Conservation (phyloP, 1,140 invertebrate genomes). For the Pectinophora gossypiella region DNA sequence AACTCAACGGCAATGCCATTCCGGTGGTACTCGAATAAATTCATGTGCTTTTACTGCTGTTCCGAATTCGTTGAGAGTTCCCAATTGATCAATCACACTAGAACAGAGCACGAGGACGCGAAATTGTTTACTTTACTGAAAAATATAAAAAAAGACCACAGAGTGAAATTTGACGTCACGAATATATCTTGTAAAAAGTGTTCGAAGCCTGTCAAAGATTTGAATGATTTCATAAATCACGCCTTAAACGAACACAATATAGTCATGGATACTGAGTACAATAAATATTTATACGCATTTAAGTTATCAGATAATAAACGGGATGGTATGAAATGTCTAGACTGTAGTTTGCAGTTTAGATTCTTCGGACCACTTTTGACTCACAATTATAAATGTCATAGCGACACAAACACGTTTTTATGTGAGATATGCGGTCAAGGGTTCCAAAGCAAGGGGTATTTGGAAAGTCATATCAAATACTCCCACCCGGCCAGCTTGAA, state of each 20-base stretch:
- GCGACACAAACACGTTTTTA: constrained; percentile 11
- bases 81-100: constrained; percentile 22
- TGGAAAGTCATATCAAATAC: constrained; percentile 20
- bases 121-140: constrained; percentile 14
- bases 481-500: constrained; percentile 6
- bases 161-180: constrained; percentile 24
- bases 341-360: constrained; percentile 19
- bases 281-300: constrained; percentile 11
- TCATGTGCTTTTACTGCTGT: constrained; percentile 52
- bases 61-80: constrained; percentile 27
- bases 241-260: constrained; percentile 13
- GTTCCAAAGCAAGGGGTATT: constrained; percentile 12
- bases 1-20: constrained; percentile 46
- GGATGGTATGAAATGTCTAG: constrained; percentile 18
- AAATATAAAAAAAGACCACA: constrained; percentile 7
- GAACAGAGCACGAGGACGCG: constrained; percentile 21
- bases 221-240: constrained; percentile 21
- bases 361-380: constrained; percentile 20
- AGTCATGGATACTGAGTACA: constrained; percentile 13
- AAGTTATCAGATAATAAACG: constrained; percentile 23
- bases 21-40: constrained; percentile 39
- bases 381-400: constrained; percentile 24
- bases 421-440: constrained; percentile 30
- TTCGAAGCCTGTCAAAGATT: constrained; percentile 3
- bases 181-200: constrained; percentile 23